Base-by-base conservation (phyloP, 1,140 invertebrate species). In the Drosophila santomea region DNA sequence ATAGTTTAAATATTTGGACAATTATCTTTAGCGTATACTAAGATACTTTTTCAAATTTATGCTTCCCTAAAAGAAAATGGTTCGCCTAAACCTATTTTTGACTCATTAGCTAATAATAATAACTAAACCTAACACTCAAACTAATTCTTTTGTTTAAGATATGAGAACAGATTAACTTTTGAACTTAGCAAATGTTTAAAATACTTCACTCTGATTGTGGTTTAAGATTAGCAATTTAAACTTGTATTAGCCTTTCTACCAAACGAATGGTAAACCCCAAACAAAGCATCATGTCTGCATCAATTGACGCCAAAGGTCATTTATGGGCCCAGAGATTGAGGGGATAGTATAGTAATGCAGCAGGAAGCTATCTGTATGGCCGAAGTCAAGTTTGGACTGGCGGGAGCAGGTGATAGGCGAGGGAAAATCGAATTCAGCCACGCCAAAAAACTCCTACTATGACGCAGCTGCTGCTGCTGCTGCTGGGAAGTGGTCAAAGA, bases 391-490 rank as follows among this genome's bases (percentile, higher is more conserved):
- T 12, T 32, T 35, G 12, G 14, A 6, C n/a, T 38, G 28, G 36
- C 23, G 48, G 36, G 38, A 25, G 39, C n/a, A 39, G 15, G 52
- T 43, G 55, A 17, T 2, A 43, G 61, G 54, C 20, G 44, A 47
- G 23, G 47, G 59, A 86, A 84, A 80, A 80, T 84, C 80, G 80
- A 85, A 85, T 32, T 76, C 39, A 54, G 55, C 61, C 45, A 63
- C 58, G 66, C 57, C 48, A 68, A 81, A 71, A 62, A 78, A 80
- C 76, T 80, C 63, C 59, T 55, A 78, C 76, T 84, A 80, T 88
- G 84, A 88, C 84, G 84, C 84, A 88, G 84, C 86, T 56, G 17
- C 60, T 63, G 28, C 55, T 63, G 84, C 86, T 56, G 17, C 60
- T 63, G 28, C 55, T 63, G 60, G 60, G 39, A 60, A 60, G 38